phyloP scores from a whole-genome alignment of 1,140 invertebrate species.

The Riptortus pedestris region DNA sequence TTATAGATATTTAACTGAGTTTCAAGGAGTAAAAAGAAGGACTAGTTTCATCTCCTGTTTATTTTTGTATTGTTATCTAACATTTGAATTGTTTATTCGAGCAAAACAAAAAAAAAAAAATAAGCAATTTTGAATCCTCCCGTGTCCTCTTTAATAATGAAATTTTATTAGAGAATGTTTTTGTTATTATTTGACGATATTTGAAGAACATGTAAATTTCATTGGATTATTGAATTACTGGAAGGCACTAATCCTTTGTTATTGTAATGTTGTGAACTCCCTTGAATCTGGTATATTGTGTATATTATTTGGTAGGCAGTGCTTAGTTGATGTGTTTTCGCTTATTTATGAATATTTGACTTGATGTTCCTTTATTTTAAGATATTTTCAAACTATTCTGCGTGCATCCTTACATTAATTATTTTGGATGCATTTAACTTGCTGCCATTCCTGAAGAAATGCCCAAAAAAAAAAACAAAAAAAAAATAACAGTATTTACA shows the following conservation, averaged over 20 bases:
- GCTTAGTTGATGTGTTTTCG: constrained; percentile 17
- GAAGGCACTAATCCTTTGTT: constrained; percentile 1
- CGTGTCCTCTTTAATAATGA: too few relatives aligned
- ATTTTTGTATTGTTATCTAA: too few relatives aligned
- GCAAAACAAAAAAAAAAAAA: too few relatives aligned
- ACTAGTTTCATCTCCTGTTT: too few relatives aligned
- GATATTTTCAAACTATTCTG: background rate
- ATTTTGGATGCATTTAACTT: background rate
- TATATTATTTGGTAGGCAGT: constrained; percentile 9
- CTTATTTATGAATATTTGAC: constrained; percentile 11
- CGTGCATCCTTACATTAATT: background rate
- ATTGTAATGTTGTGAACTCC: background rate
- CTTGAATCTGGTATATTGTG: constrained; percentile 2
- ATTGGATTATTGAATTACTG: too few relatives aligned
- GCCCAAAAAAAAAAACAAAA: background rate
- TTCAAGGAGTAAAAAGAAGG: too few relatives aligned
- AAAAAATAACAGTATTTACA: background rate
- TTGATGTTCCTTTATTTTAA: constrained; percentile 15
- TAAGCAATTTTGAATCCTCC: too few relatives aligned
- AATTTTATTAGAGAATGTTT: too few relatives aligned
- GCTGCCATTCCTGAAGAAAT: constrained; percentile 5
- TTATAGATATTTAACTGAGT: too few relatives aligned
- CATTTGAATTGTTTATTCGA: too few relatives aligned
- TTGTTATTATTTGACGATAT: too few relatives aligned
- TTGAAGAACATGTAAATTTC: too few relatives aligned